Base-by-base conservation (phyloP, 2,797 vertebrate species). In the Muraenolepis orangiensis region DNA sequence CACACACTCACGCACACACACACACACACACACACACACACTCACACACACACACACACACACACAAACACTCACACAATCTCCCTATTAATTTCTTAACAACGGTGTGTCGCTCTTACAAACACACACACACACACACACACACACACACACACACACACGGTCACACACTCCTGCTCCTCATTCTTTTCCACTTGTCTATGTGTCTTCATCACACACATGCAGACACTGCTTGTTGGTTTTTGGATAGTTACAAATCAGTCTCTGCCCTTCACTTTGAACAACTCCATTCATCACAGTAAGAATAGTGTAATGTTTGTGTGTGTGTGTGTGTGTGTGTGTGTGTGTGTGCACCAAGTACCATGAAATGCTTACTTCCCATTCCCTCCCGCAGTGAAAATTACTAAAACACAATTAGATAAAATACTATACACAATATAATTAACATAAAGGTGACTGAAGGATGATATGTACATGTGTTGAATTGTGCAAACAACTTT, bases 241-340 rank as follows among this genome's bases (percentile, higher is more conserved):
- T 31, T 29, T 30, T 31, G 5, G 66, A 31, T 67, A 16, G 29
- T 67, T 30, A 31, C 6, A 67, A 67, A 67, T 67, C 66, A 16
- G 28, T 67, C 29, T 67, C 29, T 67, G 66, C 66, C 31, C 7
- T 67, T 67, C 66, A 67, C 6, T 67, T 67, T 67, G 12, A 67
- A 67, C 66, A 67, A 67, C 31, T 31, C 28, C 66, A 31, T 67
- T 67, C 66, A 67, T 67, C 66, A 67, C 66, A 14, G 29, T 67
- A 18, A 30, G 70, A 72, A 81, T 46, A 13, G n/a, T 76, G 26
- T 29, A 31, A 14, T 12, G 66, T 67, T 28, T 31, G 28, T 67
- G 66, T 67, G 66, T 67, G 23, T 26, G 42, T 51, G 40, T 42
- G 40, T 64, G 57, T 64, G 57, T 64, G 57, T 28, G 26, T 28